Conservation (phyloP, 2,797 vertebrate genomes). For the Hephaestus fuliginosus region DNA sequence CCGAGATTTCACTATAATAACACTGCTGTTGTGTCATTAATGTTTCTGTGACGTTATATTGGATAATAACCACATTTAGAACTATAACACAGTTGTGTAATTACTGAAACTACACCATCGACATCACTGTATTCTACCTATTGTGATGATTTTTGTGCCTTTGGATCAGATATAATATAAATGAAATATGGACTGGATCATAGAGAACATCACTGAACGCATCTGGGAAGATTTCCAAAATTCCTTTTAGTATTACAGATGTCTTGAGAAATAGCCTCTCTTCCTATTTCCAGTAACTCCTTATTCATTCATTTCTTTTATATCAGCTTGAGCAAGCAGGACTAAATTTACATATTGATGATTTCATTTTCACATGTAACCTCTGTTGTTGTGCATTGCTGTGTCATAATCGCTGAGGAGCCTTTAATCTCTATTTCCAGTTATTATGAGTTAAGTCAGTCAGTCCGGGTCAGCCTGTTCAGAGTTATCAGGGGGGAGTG, state of each 20-base stretch:
- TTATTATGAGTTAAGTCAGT: background rate
- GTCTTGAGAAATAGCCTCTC: background rate
- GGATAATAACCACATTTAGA: background rate
- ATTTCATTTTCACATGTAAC: too few relatives aligned
- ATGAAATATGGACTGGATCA: constrained; percentile 15
- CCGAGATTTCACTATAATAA: background rate
- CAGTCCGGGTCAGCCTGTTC: background rate
- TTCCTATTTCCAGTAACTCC: constrained; percentile 19
- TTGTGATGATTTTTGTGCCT: background rate
- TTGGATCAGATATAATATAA: background rate
- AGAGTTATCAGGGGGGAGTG: constrained; percentile 7
- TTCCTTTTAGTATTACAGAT: constrained; percentile 36
- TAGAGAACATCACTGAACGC: background rate
- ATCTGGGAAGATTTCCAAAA: constrained; percentile 38
- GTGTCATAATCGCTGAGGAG: background rate
- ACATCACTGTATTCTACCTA: background rate
- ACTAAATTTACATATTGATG: too few relatives aligned
- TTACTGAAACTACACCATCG: background rate
- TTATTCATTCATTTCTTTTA: background rate
- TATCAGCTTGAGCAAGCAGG: too few relatives aligned
- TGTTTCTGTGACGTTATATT: background rate
- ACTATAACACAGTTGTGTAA: background rate
- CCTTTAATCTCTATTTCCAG: constrained; percentile 2
- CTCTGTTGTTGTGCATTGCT: too few relatives aligned
- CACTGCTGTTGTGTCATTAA: background rate